These are phyloP conservation scores for Alosa alosa DNA, from an alignment of 2,113 vertebrate genomes.

Conservation along the genomic window DNA sequence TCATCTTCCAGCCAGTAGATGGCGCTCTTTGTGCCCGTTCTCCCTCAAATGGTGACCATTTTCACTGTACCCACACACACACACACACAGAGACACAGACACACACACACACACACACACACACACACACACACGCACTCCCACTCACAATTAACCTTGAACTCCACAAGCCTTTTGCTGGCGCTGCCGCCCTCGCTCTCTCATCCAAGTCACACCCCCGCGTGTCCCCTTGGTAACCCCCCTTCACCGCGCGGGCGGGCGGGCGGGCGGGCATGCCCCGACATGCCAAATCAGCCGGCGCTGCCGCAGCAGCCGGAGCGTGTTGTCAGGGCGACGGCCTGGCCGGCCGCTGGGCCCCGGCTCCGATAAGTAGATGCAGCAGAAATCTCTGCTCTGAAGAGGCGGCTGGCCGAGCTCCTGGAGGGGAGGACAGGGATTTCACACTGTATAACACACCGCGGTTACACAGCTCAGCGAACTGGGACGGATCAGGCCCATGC, in stretches of 20 bases:
- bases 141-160: constrained; percentile 30
- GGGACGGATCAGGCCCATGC: not conserved
- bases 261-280: not conserved
- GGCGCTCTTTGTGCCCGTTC: constrained; percentile 15
- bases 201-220: constrained; percentile 20
- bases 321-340: constrained; percentile 30
- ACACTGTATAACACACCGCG: not conserved
- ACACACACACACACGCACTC: not conserved
- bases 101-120: not conserved
- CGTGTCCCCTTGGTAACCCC: not conserved
- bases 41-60: not conserved
- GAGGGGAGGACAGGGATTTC: constrained; percentile 1
- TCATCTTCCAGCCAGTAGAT: constrained; percentile 20
- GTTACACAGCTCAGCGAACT: not conserved
- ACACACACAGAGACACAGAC: not conserved
- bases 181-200: constrained; percentile 25
- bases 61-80: not conserved
- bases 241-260: not conserved
- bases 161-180: constrained; percentile 1
- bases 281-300: constrained; percentile 33
- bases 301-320: constrained; percentile 13
- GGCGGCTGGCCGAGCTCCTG: not conserved
- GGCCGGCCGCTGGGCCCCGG: constrained; percentile 11
- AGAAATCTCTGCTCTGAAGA: not conserved
- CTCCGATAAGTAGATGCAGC: constrained; percentile 1